Evolutionary conservation across 53 echinoderm and acorn worm genomes (phyloP).

Genomic region (Apostichopus leukothele): DNA sequence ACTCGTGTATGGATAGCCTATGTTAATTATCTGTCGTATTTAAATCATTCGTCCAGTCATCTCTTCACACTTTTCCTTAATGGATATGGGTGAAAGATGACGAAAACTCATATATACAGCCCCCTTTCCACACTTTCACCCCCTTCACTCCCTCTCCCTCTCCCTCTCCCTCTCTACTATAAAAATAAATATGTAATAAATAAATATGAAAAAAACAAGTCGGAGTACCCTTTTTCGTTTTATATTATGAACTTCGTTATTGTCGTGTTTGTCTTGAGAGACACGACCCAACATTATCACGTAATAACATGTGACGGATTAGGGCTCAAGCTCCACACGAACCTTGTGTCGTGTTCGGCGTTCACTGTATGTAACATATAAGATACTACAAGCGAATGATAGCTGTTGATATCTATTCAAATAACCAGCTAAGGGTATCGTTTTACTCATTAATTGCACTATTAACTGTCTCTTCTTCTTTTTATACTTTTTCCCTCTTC

Average conservation of each 20-base stretch:
- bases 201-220: neutral
- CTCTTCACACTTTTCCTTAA: too few relatives aligned
- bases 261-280: slow-evolving; percentile 30
- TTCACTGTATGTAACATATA: slow-evolving; percentile 13
- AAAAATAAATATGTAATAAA: neutral
- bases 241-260: neutral
- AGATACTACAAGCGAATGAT: slow-evolving; percentile 2
- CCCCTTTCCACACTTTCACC: neutral
- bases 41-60: too few relatives aligned
- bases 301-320: slow-evolving; percentile 47
- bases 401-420: slow-evolving; percentile 43
- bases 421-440: slow-evolving; percentile 34
- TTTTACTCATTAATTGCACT: slow-evolving; percentile 51
- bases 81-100: too few relatives aligned
- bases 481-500: neutral
- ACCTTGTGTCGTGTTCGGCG: slow-evolving; percentile 27
- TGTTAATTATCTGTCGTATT: too few relatives aligned
- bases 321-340: slow-evolving; percentile 15
- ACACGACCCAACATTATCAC: slow-evolving; percentile 26
- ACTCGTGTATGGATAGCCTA: too few relatives aligned
- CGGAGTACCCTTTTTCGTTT: neutral
- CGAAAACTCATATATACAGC: too few relatives aligned
- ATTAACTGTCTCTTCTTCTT: slow-evolving; percentile 29
- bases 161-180: neutral
- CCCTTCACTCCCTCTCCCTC: neutral